Evolutionary conservation across 2,797 vertebrate species (phyloP).

Genomic region (Hafferia zeledoni): DNA sequence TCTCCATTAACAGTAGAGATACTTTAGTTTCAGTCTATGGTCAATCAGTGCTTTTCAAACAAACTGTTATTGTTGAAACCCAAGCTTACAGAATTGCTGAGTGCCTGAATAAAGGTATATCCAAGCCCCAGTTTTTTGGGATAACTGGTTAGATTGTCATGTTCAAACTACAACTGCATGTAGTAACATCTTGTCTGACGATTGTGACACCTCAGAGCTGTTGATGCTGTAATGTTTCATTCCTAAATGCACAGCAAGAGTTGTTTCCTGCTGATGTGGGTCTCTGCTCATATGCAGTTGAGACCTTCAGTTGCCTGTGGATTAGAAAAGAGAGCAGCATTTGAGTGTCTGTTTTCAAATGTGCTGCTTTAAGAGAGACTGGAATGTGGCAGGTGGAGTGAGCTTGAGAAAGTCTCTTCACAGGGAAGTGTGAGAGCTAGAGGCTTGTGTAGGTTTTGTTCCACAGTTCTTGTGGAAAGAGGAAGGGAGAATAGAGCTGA

Average conservation of each 20-base stretch:
- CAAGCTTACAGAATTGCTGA: not conserved
- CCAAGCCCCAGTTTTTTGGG: not conserved
- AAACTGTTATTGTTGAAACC: not conserved
- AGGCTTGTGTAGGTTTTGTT: not conserved
- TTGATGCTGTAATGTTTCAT: not conserved
- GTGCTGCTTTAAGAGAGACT: not conserved
- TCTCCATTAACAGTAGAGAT: not conserved
- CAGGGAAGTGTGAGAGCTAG: not conserved
- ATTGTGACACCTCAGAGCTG: not conserved
- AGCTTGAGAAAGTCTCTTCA: not conserved
- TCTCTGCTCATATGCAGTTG: accelerated
- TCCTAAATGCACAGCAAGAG: not conserved
- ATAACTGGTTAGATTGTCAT: not conserved
- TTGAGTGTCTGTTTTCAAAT: not conserved
- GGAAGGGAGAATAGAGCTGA: not conserved
- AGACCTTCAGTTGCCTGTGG: not conserved
- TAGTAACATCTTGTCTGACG: not conserved
- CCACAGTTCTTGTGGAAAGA: not conserved
- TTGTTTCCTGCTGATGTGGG: not conserved
- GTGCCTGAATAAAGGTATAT: not conserved
- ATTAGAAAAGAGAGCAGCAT: not conserved
- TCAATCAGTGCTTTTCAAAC: not conserved
- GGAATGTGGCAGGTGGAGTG: not conserved
- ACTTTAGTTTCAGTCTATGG: not conserved
- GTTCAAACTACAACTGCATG: not conserved